Conservation (phyloP, 2,888 invertebrate species). For the Cremastinae sp. region DNA sequence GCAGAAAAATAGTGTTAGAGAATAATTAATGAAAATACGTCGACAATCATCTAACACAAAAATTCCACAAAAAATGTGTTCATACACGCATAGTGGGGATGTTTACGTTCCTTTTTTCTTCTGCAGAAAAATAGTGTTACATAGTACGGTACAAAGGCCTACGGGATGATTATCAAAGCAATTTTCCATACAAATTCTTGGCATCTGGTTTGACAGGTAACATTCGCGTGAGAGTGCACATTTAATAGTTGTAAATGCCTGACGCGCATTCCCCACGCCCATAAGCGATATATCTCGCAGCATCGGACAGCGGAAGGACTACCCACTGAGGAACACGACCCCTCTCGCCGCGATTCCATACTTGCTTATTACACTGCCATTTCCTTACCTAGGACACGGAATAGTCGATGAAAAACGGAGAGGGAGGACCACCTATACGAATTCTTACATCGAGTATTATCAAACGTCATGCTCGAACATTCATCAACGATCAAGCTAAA, state of each 20-base stretch:
- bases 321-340: conserved; percentile 66
- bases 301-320: conserved; percentile 67
- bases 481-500: no score
- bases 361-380: conserved; percentile 55
- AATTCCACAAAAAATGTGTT: no score
- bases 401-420: conserved; percentile 10
- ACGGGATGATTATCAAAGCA: conserved; percentile 66
- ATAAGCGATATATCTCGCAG: conserved; percentile 71
- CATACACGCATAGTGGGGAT: no score
- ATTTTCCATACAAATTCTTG: conserved; percentile 52
- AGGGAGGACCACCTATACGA: conserved; percentile 39
- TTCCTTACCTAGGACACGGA: conserved; percentile 35
- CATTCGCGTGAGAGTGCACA: conserved; percentile 46
- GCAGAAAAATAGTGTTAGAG: no score
- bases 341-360: conserved; percentile 60
- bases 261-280: conserved; percentile 67
- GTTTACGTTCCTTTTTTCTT: no score
- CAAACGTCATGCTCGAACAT: conserved; percentile 13
- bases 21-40: no score
- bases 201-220: conserved; percentile 60
- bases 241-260: conserved; percentile 58
- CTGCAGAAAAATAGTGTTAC: no score
- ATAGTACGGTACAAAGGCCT: no score
- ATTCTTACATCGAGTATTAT: conserved; percentile 30
- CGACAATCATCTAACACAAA: no score